Evolutionary conservation across 2,113 vertebrate genomes (phyloP).

Genomic region (Brachionichthys hirsutus): DNA sequence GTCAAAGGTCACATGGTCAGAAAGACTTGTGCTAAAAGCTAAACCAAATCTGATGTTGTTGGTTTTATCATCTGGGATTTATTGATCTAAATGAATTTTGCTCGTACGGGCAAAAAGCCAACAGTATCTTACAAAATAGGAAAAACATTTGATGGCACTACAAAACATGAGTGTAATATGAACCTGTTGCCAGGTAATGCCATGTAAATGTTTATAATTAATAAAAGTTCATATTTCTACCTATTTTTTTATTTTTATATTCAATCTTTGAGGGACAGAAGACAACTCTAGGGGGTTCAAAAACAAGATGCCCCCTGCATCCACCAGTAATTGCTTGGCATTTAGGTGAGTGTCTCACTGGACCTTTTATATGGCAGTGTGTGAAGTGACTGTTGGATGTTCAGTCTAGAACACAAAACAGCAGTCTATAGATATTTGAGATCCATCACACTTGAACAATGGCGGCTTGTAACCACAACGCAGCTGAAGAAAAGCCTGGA

Average conservation of each 20-base stretch:
- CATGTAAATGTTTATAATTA: too few relatives aligned
- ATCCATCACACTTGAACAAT: conserved; percentile 5
- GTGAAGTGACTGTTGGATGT: conserved; percentile 26
- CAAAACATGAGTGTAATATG: too few relatives aligned
- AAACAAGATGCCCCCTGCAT: conserved; percentile 13
- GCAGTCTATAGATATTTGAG: conserved; percentile 6
- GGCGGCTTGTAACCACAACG: too few relatives aligned
- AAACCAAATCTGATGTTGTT: too few relatives aligned
- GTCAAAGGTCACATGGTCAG: conserved; percentile 19
- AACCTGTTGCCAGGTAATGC: too few relatives aligned
- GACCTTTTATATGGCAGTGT: conserved; percentile 8
- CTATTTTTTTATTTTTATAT: too few relatives aligned
- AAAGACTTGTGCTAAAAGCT: not conserved
- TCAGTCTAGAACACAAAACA: conserved; percentile 33
- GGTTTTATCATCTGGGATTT: not conserved
- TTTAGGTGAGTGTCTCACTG: conserved; percentile 12
- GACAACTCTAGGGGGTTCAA: not conserved
- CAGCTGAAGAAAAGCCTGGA: too few relatives aligned
- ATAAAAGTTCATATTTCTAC: too few relatives aligned
- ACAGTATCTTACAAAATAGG: not conserved
- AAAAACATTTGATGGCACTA: not conserved
- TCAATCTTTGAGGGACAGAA: conserved; percentile 6
- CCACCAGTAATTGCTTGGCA: conserved; percentile 36
- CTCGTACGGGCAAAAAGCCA: not conserved
- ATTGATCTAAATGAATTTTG: not conserved